These are phyloP conservation scores for Thaumatotibia leucotreta DNA, from an alignment of 1,140 invertebrate species.

Conservation along the genomic window DNA sequence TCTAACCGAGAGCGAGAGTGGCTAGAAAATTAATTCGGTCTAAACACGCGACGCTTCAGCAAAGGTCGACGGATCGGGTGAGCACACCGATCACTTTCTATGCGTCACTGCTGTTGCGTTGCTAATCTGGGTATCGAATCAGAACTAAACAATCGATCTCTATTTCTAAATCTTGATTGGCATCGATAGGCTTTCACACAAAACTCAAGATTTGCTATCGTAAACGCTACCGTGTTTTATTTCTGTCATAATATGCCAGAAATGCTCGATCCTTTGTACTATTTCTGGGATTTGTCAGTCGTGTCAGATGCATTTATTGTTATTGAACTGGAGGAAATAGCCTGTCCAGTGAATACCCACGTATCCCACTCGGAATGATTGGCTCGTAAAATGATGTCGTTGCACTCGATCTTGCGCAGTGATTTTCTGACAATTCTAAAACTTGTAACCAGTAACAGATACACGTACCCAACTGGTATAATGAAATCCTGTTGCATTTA, in stretches of 20 bases:
- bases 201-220: conserved; percentile 1
- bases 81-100: conserved; percentile 43
- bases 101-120: conserved; percentile 16
- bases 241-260: background rate
- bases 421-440: conserved; percentile 2
- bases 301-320: background rate
- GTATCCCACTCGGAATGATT: background rate
- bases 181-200: background rate
- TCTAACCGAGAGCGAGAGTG: conserved; percentile 51
- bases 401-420: background rate
- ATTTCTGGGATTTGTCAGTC: background rate
- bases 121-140: conserved; percentile 7
- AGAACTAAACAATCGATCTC: background rate
- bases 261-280: background rate
- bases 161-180: background rate
- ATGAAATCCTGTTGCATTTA: background rate
- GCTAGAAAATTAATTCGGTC: conserved; percentile 49
- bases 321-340: background rate
- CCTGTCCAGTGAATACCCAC: background rate
- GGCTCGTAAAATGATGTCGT: background rate
- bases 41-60: conserved; percentile 49
- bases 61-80: conserved; percentile 42
- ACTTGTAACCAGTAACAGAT: background rate
- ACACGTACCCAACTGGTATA: background rate
- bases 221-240: background rate